These are phyloP conservation scores for Brachionus paranguensis DNA, from an alignment of 1,140 invertebrate genomes.

Conservation along the genomic window DNA sequence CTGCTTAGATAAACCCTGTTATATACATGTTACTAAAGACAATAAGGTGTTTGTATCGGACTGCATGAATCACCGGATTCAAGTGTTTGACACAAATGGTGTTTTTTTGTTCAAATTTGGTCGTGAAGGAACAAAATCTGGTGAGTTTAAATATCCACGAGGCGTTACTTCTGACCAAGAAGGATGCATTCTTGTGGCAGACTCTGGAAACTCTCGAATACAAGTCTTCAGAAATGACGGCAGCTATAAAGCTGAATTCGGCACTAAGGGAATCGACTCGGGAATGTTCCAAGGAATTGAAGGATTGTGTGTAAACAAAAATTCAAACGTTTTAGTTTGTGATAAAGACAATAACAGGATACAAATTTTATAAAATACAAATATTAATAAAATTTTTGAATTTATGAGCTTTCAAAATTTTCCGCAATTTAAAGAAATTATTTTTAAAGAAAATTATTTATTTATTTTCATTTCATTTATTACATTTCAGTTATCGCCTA, in stretches of 20 bases:
- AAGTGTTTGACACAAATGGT: conserved; percentile 51
- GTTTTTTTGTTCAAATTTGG: conserved; percentile 50
- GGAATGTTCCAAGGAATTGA: not conserved
- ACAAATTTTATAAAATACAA: conserved; percentile 57
- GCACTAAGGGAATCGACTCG: not conserved
- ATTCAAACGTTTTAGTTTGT: conserved; percentile 75
- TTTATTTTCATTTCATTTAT: too few relatives aligned
- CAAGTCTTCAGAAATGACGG: conserved; percentile 71
- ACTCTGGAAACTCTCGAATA: conserved; percentile 94
- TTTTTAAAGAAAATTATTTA: too few relatives aligned
- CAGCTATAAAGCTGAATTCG: not conserved
- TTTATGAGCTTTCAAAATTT: too few relatives aligned
- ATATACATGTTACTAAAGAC: not conserved
- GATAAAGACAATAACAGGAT: conserved; percentile 94
- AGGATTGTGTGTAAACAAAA: conserved; percentile 47
- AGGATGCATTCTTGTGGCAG: conserved; percentile 91
- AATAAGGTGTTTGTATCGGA: conserved; percentile 44
- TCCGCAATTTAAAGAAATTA: too few relatives aligned
- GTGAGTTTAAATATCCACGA: conserved; percentile 87
- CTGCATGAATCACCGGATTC: conserved; percentile 48
- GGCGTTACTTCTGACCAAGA: conserved; percentile 97
- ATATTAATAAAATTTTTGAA: not conserved
- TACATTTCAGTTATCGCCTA: too few relatives aligned
- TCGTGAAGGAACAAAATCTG: conserved; percentile 45
- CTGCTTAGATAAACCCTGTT: not conserved